Evolutionary conservation across 2,888 invertebrate species (phyloP).

Genomic region (Pyrocoelia pectoralis): DNA sequence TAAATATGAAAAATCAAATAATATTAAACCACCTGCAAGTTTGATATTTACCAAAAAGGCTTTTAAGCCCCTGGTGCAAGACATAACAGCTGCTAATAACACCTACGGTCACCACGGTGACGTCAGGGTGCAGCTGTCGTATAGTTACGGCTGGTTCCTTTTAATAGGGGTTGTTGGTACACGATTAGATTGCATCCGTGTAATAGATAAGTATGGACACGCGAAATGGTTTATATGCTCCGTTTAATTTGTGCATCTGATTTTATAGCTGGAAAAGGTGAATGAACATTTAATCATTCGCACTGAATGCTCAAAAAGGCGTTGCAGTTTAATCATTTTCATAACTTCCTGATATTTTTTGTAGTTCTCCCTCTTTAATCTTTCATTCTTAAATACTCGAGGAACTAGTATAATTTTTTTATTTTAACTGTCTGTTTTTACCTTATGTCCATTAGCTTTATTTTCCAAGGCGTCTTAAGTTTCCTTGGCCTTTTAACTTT

Average conservation of each 20-base stretch:
- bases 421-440: too few species aligned
- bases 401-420: too few species aligned
- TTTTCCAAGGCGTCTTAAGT: too few species aligned
- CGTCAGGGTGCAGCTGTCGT: slow-evolving; percentile 43
- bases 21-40: slow-evolving; percentile 30
- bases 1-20: background rate
- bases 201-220: slow-evolving; percentile 41
- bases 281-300: background rate
- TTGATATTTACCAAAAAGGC: slow-evolving; percentile 16
- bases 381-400: too few species aligned
- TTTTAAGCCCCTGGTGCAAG: slow-evolving; percentile 19
- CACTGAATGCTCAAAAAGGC: background rate
- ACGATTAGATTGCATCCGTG: slow-evolving; percentile 42
- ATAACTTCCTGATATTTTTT: too few species aligned
- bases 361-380: too few species aligned
- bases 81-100: slow-evolving; percentile 30
- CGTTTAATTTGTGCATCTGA: slow-evolving; percentile 28
- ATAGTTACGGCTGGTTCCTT: slow-evolving; percentile 41
- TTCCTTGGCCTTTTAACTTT: too few species aligned
- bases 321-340: background rate
- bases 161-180: slow-evolving; percentile 34
- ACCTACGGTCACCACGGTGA: slow-evolving; percentile 43
- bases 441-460: too few species aligned
- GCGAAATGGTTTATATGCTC: slow-evolving; percentile 42
- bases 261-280: slow-evolving; percentile 18